Conservation (phyloP, 2,113 vertebrate species). For the Phasianus colchicus region DNA sequence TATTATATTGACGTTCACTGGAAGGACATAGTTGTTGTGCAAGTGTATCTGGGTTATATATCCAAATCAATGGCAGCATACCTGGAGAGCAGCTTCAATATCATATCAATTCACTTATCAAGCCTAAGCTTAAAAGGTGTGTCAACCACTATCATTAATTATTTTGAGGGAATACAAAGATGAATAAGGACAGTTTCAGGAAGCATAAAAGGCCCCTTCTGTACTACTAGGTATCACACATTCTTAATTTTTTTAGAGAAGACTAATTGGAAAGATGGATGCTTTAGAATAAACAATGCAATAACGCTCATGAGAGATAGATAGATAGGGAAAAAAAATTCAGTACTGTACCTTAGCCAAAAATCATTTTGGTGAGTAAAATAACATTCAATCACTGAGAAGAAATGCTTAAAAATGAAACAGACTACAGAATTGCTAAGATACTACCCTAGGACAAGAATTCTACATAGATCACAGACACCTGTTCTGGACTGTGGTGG, state of each 20-base stretch:
- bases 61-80: background rate
- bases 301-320: constrained; percentile 22
- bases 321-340: constrained; percentile 12
- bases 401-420: constrained; percentile 10
- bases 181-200: background rate
- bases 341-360: background rate
- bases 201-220: background rate
- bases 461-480: background rate
- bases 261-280: constrained; percentile 11
- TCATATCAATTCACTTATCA: background rate
- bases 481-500: background rate
- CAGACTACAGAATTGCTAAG: background rate
- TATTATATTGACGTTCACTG: background rate
- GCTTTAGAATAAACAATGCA: constrained; percentile 35
- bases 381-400: background rate
- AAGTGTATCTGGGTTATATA: background rate
- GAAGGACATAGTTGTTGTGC: background rate
- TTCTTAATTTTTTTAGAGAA: constrained; percentile 31
- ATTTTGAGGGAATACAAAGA: constrained; percentile 9
- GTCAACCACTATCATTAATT: constrained; percentile 27
- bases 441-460: background rate
- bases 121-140: background rate
- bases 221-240: background rate
- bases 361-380: constrained; percentile 36
- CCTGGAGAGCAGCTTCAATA: background rate